Evolutionary conservation across 2,888 invertebrate species (phyloP).

Genomic region (Drosophila anomalata): DNA sequence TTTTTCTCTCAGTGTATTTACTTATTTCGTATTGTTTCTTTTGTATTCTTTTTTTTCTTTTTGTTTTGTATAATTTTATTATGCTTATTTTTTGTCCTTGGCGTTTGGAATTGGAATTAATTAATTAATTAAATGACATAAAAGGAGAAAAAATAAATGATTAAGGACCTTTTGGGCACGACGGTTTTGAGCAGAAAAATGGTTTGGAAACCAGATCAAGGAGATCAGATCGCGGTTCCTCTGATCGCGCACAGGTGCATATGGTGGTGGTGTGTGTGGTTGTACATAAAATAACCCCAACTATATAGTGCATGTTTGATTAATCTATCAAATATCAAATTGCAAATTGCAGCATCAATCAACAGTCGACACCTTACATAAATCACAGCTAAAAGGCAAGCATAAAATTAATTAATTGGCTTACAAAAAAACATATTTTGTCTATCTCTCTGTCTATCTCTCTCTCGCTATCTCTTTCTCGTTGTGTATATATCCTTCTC

Average conservation of each 20-base stretch:
- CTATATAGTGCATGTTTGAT: slow-evolving; percentile 11
- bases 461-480: background rate
- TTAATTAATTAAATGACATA: background rate
- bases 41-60: background rate
- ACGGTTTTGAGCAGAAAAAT: slow-evolving; percentile 10
- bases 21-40: background rate
- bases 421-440: slow-evolving; percentile 23
- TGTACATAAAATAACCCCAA: slow-evolving; percentile 13
- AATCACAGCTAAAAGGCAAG: slow-evolving; percentile 78
- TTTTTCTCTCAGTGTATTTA: background rate
- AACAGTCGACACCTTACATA: slow-evolving; percentile 31
- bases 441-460: slow-evolving; percentile 21
- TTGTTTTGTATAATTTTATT: background rate
- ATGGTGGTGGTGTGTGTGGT: background rate
- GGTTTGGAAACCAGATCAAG: background rate
- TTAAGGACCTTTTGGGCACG: slow-evolving; percentile 24
- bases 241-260: background rate
- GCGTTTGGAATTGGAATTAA: background rate
- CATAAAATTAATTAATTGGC: slow-evolving; percentile 51
- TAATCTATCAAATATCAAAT: slow-evolving; percentile 20
- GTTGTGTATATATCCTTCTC: background rate
- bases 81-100: background rate
- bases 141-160: background rate
- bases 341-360: slow-evolving; percentile 25
- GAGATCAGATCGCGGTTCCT: background rate